phyloP scores from a whole-genome alignment of 2,113 vertebrate species.

The Gallinago paraguaiae region DNA sequence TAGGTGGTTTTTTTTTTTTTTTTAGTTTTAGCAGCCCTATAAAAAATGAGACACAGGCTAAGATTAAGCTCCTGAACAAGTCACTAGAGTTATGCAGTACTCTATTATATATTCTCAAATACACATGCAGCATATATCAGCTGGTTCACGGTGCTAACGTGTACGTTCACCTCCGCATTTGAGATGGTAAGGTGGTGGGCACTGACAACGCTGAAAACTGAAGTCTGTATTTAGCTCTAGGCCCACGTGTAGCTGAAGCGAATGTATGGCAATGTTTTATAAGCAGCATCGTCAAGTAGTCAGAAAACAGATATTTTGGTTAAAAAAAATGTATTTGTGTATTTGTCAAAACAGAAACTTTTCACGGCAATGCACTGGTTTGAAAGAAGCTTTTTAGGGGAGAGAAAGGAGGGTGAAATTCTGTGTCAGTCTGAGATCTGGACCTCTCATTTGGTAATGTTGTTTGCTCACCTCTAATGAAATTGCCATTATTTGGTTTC shows the following conservation, averaged over 20 bases:
- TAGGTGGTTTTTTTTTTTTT: neutral
- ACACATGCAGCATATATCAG: neutral
- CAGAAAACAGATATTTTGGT: neutral
- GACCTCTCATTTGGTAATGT: neutral
- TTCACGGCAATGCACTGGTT: neutral
- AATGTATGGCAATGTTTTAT: neutral
- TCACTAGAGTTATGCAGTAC: neutral
- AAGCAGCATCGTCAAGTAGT: neutral
- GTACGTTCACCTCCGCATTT: neutral
- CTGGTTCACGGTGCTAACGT: neutral
- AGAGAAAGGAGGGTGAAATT: neutral
- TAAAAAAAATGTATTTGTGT: neutral
- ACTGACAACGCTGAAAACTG: neutral
- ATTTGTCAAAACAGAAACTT: neutral
- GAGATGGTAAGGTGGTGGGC: neutral
- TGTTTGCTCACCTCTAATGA: neutral
- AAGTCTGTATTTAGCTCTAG: neutral
- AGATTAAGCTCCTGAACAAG: conserved; percentile 3
- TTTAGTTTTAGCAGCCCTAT: conserved; percentile 32
- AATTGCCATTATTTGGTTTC: neutral
- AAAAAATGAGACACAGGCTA: conserved; percentile 43
- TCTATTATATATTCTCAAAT: neutral
- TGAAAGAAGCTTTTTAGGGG: neutral
- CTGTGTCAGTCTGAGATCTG: neutral
- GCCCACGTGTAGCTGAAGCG: neutral